Base-by-base conservation (phyloP, 2,797 vertebrate genomes). In the Diceros bicornis region DNA sequence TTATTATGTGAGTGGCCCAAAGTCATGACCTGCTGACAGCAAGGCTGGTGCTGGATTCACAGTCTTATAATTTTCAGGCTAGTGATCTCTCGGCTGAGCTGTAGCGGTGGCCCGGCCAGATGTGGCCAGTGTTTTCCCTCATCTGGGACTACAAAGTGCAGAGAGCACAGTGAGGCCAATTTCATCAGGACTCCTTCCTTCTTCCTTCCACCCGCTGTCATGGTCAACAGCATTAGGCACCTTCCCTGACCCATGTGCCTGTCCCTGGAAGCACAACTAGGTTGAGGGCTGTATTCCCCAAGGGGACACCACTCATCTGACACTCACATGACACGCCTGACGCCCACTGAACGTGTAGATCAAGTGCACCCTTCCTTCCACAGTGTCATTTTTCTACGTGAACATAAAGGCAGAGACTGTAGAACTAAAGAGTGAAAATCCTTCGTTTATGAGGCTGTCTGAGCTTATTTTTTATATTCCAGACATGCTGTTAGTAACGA, bases 341-440 rank as follows among this genome's bases (percentile, higher is more conserved):
- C 18, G 10, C 68, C n/a, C 1, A 17, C 29, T 21, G 7, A 10
- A 82, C 57, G 62, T 59, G 23, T 21, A 34, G 21, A 27, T 34
- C 17, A 81, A 68, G 57, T 12, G n/a, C 8, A 82, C 32, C 10
- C 27, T 59, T 84, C 68, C n/a, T 95, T 69, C 66, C 74, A 41
- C 4, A 20, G 20, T 47, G 62, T 94, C 18, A 1, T 66, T 90
- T 52, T 64, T 52, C 50, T 69, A 29, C 12, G 44, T 89, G 32
- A 86, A 86, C 69, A 62, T 83, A 72, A 91, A 85, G 20, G 23
- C 27, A 88, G 27, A 59, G 34, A n/a, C 21, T 72, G 21, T 81
- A 88, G 93, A 72, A 72, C 92, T 96, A 69, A 84, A 62, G 69
- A 50, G 9, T 32, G 75, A 71, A 92, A 92, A 95, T 47, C 41